A percentile compares a stretch with the other conserved stretches of the same genome.
phyloP scores from a whole-genome alignment of 2,797 vertebrate genomes.

The Chloroceryle inda region DNA sequence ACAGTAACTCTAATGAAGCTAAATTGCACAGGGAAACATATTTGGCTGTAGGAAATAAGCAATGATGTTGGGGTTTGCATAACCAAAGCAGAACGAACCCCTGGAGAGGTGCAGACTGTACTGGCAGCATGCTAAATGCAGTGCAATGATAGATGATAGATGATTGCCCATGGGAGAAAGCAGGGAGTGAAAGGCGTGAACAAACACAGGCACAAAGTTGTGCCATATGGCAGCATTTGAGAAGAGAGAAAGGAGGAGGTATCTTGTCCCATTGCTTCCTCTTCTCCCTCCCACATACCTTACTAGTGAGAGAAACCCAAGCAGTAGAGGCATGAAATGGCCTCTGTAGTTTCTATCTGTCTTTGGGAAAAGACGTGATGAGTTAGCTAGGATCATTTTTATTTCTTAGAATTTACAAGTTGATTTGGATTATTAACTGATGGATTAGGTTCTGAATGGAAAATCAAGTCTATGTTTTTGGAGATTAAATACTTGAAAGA shows the following conservation, averaged over 20 bases:
- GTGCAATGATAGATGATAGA: not conserved
- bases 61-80: not conserved
- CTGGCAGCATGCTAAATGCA: not conserved
- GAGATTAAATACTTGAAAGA: not conserved
- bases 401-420: not conserved
- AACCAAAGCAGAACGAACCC: not conserved
- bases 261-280: not conserved
- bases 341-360: not conserved
- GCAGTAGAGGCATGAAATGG: fast-evolving
- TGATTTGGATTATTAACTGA: not conserved
- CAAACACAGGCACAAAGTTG: not conserved
- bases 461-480: not conserved
- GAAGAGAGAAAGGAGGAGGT: not conserved
- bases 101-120: not conserved
- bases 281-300: not conserved
- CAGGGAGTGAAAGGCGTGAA: not conserved
- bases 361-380: not conserved
- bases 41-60: not conserved
- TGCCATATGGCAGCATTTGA: not conserved
- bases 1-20: slow-evolving; percentile 6
- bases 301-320: not conserved
- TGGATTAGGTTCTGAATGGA: not conserved
- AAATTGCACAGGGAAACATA: not conserved
- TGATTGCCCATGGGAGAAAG: not conserved
- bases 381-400: not conserved